Evolutionary conservation across 2,113 vertebrate genomes (phyloP), one percentile per base, ranked within the genome.

Genomic region (Pelmatolapia mariae): DNA sequence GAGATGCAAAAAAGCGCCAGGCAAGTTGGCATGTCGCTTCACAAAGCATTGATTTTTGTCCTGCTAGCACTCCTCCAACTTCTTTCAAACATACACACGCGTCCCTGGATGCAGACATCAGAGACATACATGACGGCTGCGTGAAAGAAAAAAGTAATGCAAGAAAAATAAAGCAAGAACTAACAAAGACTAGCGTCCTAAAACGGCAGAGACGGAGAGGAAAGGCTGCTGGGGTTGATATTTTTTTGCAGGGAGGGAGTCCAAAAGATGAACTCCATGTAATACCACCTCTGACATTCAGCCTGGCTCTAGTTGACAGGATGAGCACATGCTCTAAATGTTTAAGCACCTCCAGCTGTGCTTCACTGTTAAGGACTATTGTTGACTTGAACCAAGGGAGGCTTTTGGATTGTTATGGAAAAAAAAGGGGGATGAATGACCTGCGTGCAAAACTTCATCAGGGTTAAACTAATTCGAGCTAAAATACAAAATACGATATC

Each of bases 311-410:
- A 90, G 86, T 89, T 91, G 91, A 94, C 92, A 88, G 92, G 90
- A 95, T 91, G 93, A 90, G 91, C 91, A 92, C 88, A 89, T 81
- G 89, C 89, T 93, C 91, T 89, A 91, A 93, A 93, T 86, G 87
- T 94, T 68, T 94, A 93, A 96, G 91, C 89, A 93, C 91, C 92
- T 96, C 95, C 96, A 97, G 96, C 95, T 97, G 96, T 85, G 89
- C 93, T 81, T 91, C 87, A 61, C 90, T 94, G 94, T 96, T 94
- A 95, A 93, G 94, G 84, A 88, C 95, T 92, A 95, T 96, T 96
- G 96, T 97, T 94, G 89, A 91, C 91, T 91, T 78, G 78, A 86
- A 93, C 85, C 90, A 73, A 78, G 91, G 92, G 94, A 92, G 73
- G 71, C 76, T 92, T 92, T 91, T 5, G 19, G 68, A 85, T 87